Percentiles rank a stretch among this genome's conserved stretches.
These are phyloP conservation scores for Pituophis catenifer DNA, from an alignment of 2,113 vertebrate species.

Conservation along the genomic window DNA sequence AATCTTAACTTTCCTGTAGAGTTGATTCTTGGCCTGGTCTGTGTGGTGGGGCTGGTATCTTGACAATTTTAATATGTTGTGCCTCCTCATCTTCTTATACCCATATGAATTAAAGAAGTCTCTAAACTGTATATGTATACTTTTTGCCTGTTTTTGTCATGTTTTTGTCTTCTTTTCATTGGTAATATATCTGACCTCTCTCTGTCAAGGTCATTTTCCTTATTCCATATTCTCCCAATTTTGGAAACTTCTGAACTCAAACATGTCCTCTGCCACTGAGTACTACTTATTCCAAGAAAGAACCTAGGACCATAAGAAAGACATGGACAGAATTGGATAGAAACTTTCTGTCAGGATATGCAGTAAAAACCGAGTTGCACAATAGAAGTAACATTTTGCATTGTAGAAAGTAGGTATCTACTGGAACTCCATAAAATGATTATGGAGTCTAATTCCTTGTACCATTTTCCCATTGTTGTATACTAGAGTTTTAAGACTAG, in stretches of 20 bases:
- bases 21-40: neutral
- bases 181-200: neutral
- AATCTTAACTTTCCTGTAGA: neutral
- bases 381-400: neutral
- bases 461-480: neutral
- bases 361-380: too few species aligned
- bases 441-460: neutral
- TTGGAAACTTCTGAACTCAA: neutral
- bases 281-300: neutral
- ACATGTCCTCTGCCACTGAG: neutral
- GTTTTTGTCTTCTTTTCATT: neutral
- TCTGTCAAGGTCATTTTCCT: neutral
- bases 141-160: neutral
- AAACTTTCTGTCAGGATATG: neutral
- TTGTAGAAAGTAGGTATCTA: neutral
- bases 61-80: neutral
- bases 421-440: neutral
- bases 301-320: too few species aligned
- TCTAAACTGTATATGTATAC: neutral
- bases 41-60: neutral
- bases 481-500: neutral
- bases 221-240: neutral
- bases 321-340: neutral
- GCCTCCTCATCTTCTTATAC: neutral
- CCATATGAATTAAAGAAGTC: neutral